phyloP scores from a whole-genome alignment of 2,113 vertebrate species.

The Ctenomys sociabilis region DNA sequence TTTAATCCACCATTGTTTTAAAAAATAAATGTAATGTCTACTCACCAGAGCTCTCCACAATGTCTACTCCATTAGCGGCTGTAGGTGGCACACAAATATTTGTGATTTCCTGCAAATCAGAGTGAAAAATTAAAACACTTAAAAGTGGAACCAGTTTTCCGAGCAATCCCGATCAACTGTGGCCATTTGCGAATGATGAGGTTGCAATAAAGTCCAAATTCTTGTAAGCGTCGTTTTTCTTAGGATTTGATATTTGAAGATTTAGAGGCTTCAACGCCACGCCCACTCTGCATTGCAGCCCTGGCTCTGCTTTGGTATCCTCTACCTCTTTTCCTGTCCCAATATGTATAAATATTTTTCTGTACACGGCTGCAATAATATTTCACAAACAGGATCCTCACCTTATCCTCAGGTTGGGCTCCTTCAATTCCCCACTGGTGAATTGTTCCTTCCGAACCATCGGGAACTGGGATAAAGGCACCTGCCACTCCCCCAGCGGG shows the following conservation, averaged over 20 bases:
- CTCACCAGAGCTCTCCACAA: constrained; percentile 88
- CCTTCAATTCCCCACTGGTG: constrained; percentile 92
- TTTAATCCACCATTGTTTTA: constrained; percentile 11
- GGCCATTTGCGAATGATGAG: neutral
- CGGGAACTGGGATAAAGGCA: constrained; percentile 88
- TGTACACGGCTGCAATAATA: neutral
- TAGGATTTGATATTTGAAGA: neutral
- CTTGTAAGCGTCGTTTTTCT: neutral
- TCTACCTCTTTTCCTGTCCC: neutral
- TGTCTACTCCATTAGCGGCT: constrained; percentile 81
- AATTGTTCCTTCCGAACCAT: constrained; percentile 88
- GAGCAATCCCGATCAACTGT: neutral
- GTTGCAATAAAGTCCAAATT: neutral
- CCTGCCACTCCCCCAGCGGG: constrained; percentile 74
- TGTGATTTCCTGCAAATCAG: constrained; percentile 85
- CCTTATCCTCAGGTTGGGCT: constrained; percentile 92
- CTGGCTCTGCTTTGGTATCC: neutral
- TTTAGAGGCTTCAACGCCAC: neutral
- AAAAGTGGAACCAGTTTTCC: neutral
- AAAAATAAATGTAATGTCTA: constrained; percentile 59
- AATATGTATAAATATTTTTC: neutral
- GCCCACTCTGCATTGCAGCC: neutral
- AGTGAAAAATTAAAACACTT: constrained; percentile 47
- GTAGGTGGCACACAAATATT: constrained; percentile 83
- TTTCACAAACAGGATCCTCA: constrained; percentile 81